Conservation (phyloP, 2,888 invertebrate species). For the Theretra japonica region DNA sequence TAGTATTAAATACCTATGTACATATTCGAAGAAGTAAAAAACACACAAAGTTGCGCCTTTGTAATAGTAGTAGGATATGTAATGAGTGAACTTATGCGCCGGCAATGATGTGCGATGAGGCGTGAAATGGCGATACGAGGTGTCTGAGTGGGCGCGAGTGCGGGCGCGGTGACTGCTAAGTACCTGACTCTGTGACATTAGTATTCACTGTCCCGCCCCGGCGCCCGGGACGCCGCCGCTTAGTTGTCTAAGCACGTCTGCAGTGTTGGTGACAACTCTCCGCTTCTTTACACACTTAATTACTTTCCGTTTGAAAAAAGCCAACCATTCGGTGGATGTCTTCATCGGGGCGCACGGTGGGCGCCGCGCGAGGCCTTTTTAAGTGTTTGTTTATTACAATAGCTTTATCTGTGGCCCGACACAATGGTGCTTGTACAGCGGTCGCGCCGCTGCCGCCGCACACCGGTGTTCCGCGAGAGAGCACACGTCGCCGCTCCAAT, state of each 20-base stretch:
- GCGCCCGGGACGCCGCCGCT: neutral
- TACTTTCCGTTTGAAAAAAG: slow-evolving; percentile 13
- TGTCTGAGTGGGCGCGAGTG: neutral
- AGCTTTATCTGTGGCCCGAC: slow-evolving; percentile 1
- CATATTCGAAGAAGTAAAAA: too few relatives aligned
- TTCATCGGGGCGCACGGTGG: neutral
- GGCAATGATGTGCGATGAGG: too few relatives aligned
- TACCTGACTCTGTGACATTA: neutral
- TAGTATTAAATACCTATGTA: too few relatives aligned
- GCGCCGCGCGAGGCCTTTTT: neutral
- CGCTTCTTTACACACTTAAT: slow-evolving; percentile 22
- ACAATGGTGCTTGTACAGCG: neutral
- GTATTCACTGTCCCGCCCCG: neutral
- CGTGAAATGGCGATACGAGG: too few relatives aligned
- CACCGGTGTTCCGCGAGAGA: slow-evolving; percentile 29
- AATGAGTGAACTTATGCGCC: too few relatives aligned
- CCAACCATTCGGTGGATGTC: slow-evolving; percentile 5
- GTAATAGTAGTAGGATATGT: too few relatives aligned
- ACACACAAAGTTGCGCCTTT: too few relatives aligned
- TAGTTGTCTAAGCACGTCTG: slow-evolving; percentile 14
- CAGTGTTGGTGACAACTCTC: slow-evolving; percentile 3
- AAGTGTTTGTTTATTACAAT: neutral
- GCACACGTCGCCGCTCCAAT: slow-evolving; percentile 36
- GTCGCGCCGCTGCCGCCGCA: neutral
- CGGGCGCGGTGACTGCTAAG: neutral